These are phyloP conservation scores for Leptinotarsa lineolata DNA, from an alignment of 1,140 invertebrate species.

Conservation along the genomic window DNA sequence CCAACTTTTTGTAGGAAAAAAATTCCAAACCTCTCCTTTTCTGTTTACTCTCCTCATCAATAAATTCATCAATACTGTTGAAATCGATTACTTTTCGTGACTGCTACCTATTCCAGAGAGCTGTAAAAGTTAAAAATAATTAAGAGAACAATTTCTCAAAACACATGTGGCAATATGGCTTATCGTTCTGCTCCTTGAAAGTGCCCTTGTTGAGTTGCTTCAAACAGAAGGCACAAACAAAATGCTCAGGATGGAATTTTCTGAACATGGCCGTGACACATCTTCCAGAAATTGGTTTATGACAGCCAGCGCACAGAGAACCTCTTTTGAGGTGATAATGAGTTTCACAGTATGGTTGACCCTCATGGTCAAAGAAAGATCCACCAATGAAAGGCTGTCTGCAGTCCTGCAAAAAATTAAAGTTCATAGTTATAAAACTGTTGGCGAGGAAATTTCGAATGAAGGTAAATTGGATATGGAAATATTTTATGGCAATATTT, in stretches of 20 bases:
- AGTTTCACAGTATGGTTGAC: slow-evolving; percentile 95
- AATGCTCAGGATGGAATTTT: slow-evolving; percentile 99
- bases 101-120: too few relatives aligned
- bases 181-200: slow-evolving; percentile 97
- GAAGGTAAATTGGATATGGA: too few relatives aligned
- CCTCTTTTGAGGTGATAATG: slow-evolving; percentile 97
- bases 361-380: slow-evolving; percentile 95
- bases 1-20: too few relatives aligned
- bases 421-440: too few relatives aligned
- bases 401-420: slow-evolving; percentile 75
- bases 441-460: too few relatives aligned
- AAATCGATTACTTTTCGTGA: too few relatives aligned
- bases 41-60: too few relatives aligned
- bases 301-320: slow-evolving; percentile 95
- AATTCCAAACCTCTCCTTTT: too few relatives aligned
- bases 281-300: slow-evolving; percentile 94
- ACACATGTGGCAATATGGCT: slow-evolving; percentile 97
- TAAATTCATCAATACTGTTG: too few relatives aligned
- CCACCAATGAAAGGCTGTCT: slow-evolving; percentile 90
- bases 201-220: slow-evolving; percentile 97
- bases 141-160: slow-evolving; percentile 96
- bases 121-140: neutral
- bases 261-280: slow-evolving; percentile 99
- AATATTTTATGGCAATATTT: too few relatives aligned
- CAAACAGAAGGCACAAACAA: slow-evolving; percentile 96